A percentile compares a stretch with the other conserved stretches of the same genome.
Evolutionary conservation across 2,797 vertebrate genomes (phyloP).

Genomic region (Liparis tanakae): DNA sequence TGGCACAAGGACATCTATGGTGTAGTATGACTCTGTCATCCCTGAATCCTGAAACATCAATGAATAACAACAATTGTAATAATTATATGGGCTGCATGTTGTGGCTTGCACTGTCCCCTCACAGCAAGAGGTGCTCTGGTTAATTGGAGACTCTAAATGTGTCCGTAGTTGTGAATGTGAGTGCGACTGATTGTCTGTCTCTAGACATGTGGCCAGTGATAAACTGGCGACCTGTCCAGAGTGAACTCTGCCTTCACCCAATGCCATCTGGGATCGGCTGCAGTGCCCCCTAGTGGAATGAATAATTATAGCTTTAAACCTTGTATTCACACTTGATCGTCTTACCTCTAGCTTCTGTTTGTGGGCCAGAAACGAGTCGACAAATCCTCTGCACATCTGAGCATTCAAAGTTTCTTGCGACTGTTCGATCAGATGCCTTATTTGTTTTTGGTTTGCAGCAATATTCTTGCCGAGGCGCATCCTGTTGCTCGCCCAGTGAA

Average conservation of each 20-base stretch:
- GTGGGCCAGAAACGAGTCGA: neutral
- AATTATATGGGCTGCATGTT: no score
- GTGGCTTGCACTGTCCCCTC: no score
- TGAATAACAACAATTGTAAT: no score
- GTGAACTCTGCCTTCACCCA: no score
- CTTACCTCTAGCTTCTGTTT: conserved; percentile 12
- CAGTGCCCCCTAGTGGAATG: neutral
- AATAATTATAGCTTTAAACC: neutral
- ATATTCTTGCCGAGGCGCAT: neutral
- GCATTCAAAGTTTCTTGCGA: conserved; percentile 1
- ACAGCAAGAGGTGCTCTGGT: no score
- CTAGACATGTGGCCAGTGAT: no score
- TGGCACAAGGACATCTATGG: neutral
- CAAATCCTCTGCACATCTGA: conserved; percentile 20
- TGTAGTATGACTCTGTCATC: conserved; percentile 40
- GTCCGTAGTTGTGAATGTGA: no score
- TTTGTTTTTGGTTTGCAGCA: neutral
- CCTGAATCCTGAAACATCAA: neutral
- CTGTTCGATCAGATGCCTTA: neutral
- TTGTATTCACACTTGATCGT: neutral
- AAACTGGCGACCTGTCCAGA: no score
- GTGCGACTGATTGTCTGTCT: no score
- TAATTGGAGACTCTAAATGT: no score
- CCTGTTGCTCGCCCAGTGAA: neutral
- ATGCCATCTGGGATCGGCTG: no score